These are phyloP conservation scores for Hydrotaea diabolus DNA, from an alignment of 2,888 invertebrate genomes.

Conservation along the genomic window DNA sequence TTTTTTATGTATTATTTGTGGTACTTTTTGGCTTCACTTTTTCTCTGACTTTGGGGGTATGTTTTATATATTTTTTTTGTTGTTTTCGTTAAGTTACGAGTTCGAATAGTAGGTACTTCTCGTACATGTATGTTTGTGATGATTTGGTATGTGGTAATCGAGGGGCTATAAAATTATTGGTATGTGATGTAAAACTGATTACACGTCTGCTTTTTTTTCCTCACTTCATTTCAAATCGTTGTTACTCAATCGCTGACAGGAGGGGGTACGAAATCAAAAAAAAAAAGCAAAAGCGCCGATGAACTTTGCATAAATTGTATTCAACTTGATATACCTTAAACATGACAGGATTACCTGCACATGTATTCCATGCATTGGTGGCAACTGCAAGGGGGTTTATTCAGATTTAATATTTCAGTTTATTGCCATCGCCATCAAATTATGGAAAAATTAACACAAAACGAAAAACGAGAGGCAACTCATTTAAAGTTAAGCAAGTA, in stretches of 20 bases:
- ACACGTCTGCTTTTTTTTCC: conserved; percentile 18
- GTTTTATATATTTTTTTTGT: conserved; percentile 11
- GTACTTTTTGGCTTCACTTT: neutral
- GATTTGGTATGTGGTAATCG: conserved; percentile 32
- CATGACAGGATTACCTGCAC: neutral
- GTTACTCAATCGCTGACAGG: conserved; percentile 40
- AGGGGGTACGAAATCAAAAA: neutral
- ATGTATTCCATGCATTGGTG: neutral
- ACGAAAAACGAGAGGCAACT: no score
- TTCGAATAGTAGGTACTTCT: no score
- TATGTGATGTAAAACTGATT: conserved; percentile 60
- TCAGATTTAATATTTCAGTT: no score
- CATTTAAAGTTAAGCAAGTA: no score
- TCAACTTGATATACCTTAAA: neutral
- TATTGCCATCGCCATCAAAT: no score
- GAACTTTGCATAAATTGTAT: conserved; percentile 37
- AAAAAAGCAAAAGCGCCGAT: neutral
- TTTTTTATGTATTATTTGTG: neutral
- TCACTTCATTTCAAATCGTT: conserved; percentile 34
- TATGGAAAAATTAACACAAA: no score
- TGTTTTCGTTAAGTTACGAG: no score
- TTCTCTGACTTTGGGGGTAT: conserved; percentile 37
- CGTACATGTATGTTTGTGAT: neutral
- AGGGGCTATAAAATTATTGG: conserved; percentile 55
- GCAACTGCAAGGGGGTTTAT: no score